phyloP scores from a whole-genome alignment of 2,113 vertebrate genomes.

The Strigops habroptila region DNA sequence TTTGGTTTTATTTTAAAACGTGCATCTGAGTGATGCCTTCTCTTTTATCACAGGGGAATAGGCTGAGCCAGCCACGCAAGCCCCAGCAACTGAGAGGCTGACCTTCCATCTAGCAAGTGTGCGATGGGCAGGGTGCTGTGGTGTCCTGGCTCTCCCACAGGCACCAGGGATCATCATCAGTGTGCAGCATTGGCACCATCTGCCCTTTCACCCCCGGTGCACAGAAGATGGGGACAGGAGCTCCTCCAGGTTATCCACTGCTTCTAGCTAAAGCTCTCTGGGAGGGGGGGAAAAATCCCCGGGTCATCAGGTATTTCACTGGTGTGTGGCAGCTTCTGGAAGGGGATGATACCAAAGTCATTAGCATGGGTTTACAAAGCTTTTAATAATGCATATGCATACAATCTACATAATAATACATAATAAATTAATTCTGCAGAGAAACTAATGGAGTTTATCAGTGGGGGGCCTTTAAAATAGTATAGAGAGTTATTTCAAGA shows the following conservation, averaged over 20 bases:
- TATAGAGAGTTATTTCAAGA: not conserved
- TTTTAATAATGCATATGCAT: not conserved
- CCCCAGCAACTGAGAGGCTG: no score
- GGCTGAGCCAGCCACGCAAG: not conserved
- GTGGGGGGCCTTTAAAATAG: not conserved
- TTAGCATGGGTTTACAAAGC: not conserved
- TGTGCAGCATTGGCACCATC: not conserved
- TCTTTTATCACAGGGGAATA: not conserved
- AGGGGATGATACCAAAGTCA: not conserved
- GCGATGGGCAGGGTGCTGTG: not conserved
- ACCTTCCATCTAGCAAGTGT: accelerated
- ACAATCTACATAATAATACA: not conserved
- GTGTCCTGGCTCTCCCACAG: accelerated
- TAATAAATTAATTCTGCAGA: not conserved
- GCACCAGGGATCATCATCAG: not conserved
- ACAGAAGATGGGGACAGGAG: not conserved
- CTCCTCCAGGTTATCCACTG: not conserved
- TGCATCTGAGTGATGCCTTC: not conserved
- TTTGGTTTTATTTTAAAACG: not conserved
- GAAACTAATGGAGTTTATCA: not conserved
- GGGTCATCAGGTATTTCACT: not conserved
- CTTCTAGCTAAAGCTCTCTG: not conserved
- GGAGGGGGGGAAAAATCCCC: accelerated
- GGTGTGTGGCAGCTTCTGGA: not conserved
- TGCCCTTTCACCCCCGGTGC: not conserved